Evolutionary conservation across 2,113 vertebrate species (phyloP).

Genomic region (Mustelus asterias): DNA sequence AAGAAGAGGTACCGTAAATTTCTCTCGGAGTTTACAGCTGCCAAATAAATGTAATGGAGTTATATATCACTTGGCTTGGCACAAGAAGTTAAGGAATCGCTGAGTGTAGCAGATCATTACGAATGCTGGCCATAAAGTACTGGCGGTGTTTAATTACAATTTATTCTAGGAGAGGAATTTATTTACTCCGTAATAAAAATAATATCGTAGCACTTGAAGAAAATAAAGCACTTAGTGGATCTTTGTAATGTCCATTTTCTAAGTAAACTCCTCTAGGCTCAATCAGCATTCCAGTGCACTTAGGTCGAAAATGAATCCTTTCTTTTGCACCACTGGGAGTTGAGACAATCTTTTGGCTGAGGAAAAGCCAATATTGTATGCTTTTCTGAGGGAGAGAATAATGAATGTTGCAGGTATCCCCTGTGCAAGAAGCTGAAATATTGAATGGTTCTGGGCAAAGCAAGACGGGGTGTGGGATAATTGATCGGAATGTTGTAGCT

Average conservation of each 20-base stretch:
- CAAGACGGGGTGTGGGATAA: background rate
- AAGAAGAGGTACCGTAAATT: conserved; percentile 14
- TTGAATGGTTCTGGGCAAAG: background rate
- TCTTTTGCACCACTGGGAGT: background rate
- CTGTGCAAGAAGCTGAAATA: background rate
- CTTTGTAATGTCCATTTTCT: background rate
- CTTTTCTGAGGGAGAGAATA: background rate
- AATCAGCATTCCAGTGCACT: background rate
- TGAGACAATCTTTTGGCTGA: background rate
- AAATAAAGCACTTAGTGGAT: background rate
- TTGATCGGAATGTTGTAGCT: background rate
- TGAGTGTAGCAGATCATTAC: background rate
- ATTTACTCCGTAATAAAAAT: background rate
- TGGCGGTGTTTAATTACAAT: background rate
- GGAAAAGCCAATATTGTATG: background rate
- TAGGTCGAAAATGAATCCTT: background rate
- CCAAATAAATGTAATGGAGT: background rate
- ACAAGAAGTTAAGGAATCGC: background rate
- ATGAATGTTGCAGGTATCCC: background rate
- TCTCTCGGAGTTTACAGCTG: background rate
- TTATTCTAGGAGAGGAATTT: background rate
- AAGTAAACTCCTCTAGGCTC: background rate
- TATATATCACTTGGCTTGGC: background rate
- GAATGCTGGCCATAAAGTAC: background rate
- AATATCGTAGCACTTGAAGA: background rate